phyloP scores from a whole-genome alignment of 2,888 invertebrate genomes.

The Phlogophora meticulosa region DNA sequence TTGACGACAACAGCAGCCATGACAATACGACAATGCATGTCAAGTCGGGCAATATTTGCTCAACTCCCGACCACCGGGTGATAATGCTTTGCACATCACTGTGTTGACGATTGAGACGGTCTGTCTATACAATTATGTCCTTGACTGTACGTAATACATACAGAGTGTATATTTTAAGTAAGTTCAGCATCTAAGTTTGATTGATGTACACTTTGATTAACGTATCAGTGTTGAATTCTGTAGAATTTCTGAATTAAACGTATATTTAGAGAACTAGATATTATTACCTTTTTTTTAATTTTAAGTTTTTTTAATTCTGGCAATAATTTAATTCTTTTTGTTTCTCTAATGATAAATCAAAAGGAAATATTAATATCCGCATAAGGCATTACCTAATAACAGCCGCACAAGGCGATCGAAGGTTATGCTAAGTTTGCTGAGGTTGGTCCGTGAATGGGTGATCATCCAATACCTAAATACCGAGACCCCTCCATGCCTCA shows the following conservation, averaged over 20 bases:
- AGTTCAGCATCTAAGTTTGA: background rate
- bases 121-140: slow-evolving; percentile 28
- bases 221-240: background rate
- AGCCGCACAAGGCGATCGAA: too few relatives aligned
- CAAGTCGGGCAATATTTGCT: slow-evolving; percentile 68
- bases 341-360: too few relatives aligned
- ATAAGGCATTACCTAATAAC: too few relatives aligned
- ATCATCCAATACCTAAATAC: too few relatives aligned
- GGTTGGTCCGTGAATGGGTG: too few relatives aligned
- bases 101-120: slow-evolving; percentile 39
- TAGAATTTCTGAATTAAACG: background rate
- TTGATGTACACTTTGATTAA: background rate
- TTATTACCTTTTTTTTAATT: too few relatives aligned
- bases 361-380: too few relatives aligned
- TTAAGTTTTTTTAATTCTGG: too few relatives aligned
- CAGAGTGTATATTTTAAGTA: slow-evolving; percentile 30
- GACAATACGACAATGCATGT: slow-evolving; percentile 56
- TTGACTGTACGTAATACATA: slow-evolving; percentile 12
- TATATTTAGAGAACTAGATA: too few relatives aligned
- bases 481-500: too few relatives aligned
- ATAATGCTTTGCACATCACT: slow-evolving; percentile 65
- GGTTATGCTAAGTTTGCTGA: too few relatives aligned
- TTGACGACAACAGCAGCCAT: slow-evolving; percentile 64
- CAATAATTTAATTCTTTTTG: too few relatives aligned
- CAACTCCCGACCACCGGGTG: slow-evolving; percentile 57